These are phyloP conservation scores for Hoplodrina ambigua DNA, from an alignment of 2,888 invertebrate species.

Conservation along the genomic window DNA sequence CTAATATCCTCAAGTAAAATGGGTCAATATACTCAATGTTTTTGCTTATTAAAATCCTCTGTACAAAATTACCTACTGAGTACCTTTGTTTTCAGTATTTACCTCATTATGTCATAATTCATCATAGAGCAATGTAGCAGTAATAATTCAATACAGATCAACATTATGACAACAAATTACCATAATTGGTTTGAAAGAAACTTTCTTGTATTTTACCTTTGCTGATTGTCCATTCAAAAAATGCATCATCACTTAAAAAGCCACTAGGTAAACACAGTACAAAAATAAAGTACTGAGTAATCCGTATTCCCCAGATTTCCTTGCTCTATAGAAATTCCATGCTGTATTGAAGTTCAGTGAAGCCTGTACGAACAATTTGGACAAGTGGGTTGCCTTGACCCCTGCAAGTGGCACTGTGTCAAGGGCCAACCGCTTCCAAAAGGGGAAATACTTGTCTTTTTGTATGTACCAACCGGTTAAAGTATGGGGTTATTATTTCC, in stretches of 20 bases:
- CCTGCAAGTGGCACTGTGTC: conserved; percentile 66
- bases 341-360: conserved; percentile 44
- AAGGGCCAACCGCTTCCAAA: conserved; percentile 69
- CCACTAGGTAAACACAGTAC: conserved; percentile 16
- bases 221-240: not conserved
- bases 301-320: conserved; percentile 27
- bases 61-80: not conserved
- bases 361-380: conserved; percentile 59
- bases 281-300: conserved; percentile 30
- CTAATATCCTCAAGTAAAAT: no score
- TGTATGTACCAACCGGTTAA: conserved; percentile 45
- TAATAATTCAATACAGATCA: no score
- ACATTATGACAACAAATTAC: not conserved
- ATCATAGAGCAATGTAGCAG: no score
- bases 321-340: conserved; percentile 49
- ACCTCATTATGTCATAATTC: no score
- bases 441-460: conserved; percentile 61
- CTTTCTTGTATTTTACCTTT: not conserved
- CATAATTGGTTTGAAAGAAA: not conserved
- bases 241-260: conserved; percentile 1
- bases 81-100: not conserved
- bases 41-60: not conserved
- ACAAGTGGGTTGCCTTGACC: conserved; percentile 68
- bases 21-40: not conserved
- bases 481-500: conserved; percentile 40